These are phyloP conservation scores for Suncus etruscus DNA, from an alignment of 2,113 vertebrate species.

Conservation along the genomic window DNA sequence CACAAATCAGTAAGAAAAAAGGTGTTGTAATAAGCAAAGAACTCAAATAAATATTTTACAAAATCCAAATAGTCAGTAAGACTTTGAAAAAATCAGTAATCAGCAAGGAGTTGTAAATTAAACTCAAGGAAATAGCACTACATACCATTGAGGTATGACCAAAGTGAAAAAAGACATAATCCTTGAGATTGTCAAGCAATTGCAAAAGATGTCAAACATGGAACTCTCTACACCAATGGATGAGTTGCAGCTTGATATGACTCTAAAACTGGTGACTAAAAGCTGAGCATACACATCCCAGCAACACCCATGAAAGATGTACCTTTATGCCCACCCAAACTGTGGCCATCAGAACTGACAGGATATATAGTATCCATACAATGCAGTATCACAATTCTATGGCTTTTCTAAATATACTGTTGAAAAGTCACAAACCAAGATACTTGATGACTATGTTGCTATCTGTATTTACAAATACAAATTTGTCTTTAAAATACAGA, in stretches of 20 bases:
- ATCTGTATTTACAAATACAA: background rate
- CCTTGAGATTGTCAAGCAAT: background rate
- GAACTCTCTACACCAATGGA: rapidly evolving
- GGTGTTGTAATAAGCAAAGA: background rate
- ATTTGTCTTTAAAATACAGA: too few species aligned
- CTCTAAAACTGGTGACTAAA: background rate
- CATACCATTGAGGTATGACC: background rate
- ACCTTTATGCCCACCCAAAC: background rate
- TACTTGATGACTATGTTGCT: too few species aligned
- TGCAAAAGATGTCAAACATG: background rate
- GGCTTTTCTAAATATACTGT: too few species aligned
- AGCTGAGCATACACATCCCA: rapidly evolving
- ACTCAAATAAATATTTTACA: background rate
- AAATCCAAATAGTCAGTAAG: background rate
- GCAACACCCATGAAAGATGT: rapidly evolving
- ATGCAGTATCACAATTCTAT: rapidly evolving
- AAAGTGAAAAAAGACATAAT: background rate
- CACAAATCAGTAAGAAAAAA: slow-evolving; percentile 11
- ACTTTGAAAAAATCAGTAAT: background rate
- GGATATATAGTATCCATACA: background rate
- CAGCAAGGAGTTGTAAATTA: background rate
- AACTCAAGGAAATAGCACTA: background rate
- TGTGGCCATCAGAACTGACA: background rate
- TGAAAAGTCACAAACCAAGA: background rate
- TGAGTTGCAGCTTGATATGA: background rate